Percentiles rank a stretch among this genome's conserved stretches.
These are phyloP conservation scores for Apodemia zela DNA, from an alignment of 2,888 invertebrate species.

Conservation along the genomic window DNA sequence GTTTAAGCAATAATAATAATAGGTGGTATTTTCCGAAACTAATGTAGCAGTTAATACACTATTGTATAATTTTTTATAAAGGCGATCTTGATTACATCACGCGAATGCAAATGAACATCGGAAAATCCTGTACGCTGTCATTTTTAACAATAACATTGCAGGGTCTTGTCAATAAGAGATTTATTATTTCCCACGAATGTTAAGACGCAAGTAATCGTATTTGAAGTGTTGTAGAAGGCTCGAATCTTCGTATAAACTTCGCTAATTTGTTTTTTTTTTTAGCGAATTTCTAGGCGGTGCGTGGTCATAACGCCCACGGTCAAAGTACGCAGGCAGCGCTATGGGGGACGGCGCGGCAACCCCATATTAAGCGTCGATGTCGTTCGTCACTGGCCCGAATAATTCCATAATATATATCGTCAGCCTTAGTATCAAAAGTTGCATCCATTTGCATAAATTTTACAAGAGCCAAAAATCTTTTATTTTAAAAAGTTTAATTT, in stretches of 20 bases:
- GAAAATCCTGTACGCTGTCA: constrained; percentile 9
- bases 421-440: too few species aligned
- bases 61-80: neutral
- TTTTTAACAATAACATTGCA: constrained; percentile 13
- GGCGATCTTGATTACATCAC: neutral
- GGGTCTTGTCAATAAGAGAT: constrained; percentile 10
- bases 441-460: too few species aligned
- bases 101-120: constrained; percentile 2
- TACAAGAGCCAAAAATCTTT: too few species aligned
- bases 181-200: constrained; percentile 7
- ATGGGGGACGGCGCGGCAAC: too few species aligned
- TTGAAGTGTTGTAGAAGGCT: neutral
- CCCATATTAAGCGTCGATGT: too few species aligned
- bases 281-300: too few species aligned
- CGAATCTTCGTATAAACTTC: neutral
- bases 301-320: too few species aligned
- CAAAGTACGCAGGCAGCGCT: too few species aligned
- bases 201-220: neutral
- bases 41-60: neutral
- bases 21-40: neutral
- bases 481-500: too few species aligned
- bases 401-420: too few species aligned
- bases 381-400: too few species aligned
- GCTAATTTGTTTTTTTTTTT: too few species aligned
- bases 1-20: neutral